Base-by-base conservation (phyloP, 35 echinoderm and acorn worm genomes). In the Apostichopus japonicus region DNA sequence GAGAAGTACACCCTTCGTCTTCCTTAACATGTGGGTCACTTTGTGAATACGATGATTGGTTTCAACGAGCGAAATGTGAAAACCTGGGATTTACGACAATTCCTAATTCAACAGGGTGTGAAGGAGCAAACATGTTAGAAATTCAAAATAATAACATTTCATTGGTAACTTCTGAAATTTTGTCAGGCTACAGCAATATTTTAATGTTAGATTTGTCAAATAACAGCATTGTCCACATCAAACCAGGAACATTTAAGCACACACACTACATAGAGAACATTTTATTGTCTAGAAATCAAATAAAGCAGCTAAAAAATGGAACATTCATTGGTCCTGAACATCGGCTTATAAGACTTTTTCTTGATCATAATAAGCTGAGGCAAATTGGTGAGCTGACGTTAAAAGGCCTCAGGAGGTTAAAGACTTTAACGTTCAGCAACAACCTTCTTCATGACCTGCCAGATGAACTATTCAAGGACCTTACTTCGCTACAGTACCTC, bases 31-130 rank as follows among this genome's bases (percentile, higher is more conserved):
- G 81, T 21, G 81, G 54, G 21, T n/a, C 54, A 54, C 16, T 84
- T 57, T 84, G 81, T 23, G 22, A 2, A 5, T 84, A 57, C 57
- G 81, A 84, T 84, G 81, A 84, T 6, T 84, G 81, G 81, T 84
- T 7, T 84, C 81, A 84, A 84, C 54, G 81, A 58, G 81, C 53
- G 6, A 10, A 84, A 1, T 84, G 54, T 21, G 53, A 84, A 15
- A n/a, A 58, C 10, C 17, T 8, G 9, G 17, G 55, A n/a, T 24
- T 84, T 21, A 17, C 9, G 19, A 9, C n/a, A 23, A 58, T 84
- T 84, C 81, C 81, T 8, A n/a, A 6, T 51, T 84, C 81, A 19
- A 23, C 6, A 22, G 55, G 81, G 11, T 84, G 81, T 84, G 81
- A 84, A 58, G 81, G 16, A 10, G 81, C 55, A n/a, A 13, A 23